Evolutionary conservation across 2,888 invertebrate species (phyloP), one percentile per base, ranked within the genome.

Genomic region (Uropetala carovei): DNA sequence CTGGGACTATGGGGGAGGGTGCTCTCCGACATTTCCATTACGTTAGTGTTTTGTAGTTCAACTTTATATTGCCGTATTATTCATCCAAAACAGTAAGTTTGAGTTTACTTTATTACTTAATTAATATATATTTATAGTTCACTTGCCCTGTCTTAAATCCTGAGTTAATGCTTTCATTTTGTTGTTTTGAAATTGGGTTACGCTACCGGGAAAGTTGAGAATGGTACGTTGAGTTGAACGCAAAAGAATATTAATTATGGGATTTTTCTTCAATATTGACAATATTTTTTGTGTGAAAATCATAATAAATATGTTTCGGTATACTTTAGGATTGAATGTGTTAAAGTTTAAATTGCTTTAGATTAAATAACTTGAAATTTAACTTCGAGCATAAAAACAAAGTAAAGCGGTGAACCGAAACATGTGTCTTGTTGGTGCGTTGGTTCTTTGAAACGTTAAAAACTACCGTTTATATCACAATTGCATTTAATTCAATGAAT

Each of bases 151-250:
- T 64, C n/a, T 64, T 13, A 89, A 43, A 68, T 64, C 9, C 5
- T 43, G 64, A 64, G 68, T 89, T 64, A 64, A 89, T 30, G 18
- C 43, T 89, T 64, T 89, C 89, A 89, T 89, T 64, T 89, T 89
- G 89, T 89, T 89, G 64, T 89, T 89, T 89, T 89, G 89, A 89
- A 89, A 89, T 89, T 89, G 89, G 64, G 89, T 89, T 89, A 89
- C 64, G 89, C 89, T 89, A 89, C 89, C 89, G 89, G 89, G 89
- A 89, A 89, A 89, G 89, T 89, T 89, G 89, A 89, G 89, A 89
- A 89, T 68, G 89, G 89, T 89, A 89, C 89, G 89, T 89, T 89
- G 89, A n/a, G 89, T 43, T 60, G 89, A 64, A 68, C 64, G 68
- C 13, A 13, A 13, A 56, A 43, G 60, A 68, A 56, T 18, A 27